Base-by-base conservation (phyloP, 2,797 vertebrate genomes). In the Urocyon cinereoargenteus region DNA sequence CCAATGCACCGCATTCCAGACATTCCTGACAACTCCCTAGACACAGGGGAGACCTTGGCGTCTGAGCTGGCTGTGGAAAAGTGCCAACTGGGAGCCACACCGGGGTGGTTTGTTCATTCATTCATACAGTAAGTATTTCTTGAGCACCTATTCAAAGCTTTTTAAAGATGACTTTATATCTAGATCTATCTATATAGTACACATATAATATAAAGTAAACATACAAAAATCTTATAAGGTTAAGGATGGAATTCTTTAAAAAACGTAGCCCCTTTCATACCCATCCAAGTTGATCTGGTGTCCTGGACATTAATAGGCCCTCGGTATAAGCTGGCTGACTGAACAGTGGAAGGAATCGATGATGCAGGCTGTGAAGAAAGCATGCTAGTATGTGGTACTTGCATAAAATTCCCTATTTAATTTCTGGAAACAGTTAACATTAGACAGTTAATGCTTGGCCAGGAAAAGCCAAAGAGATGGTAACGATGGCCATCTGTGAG, bases 21-120 rank as follows among this genome's bases (percentile, higher is more conserved):
- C 51, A 86, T 93, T 96, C 86, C 72, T 55, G 31, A 81, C 73
- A 89, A 84, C 92, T 94, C 92, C 70, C 78, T n/a, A 90, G 87
- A 93, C 93, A 40, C 64, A 28, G 49, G 83, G 77, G 75, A 89
- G 77, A 88, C 91, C 64, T 57, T 62, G 72, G 81, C 68, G 85
- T 62, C 70, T 68, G 85, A 90, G 89, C 84, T 11, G 68, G 19
- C 16, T 26, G 28, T 79, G 93, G 88, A 73, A 16, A 82, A n/a
- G 1, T 64, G 93, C 86, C 95, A 79, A 10, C 0, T 16, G 61
- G 26, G 49, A 89, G 59, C 45, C 82, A 57, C 78, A 62, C 61
- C 31, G 3, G 73, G 2, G 26, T 3, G 26, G 59, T 49, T 26
- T 62, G 51, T 83, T 55, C 82, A 92, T 82, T 92, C 85, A 85